Evolutionary conservation across 1,140 invertebrate genomes (phyloP), one percentile per base, ranked within the genome.

Genomic region (Campoletis sonorensis): DNA sequence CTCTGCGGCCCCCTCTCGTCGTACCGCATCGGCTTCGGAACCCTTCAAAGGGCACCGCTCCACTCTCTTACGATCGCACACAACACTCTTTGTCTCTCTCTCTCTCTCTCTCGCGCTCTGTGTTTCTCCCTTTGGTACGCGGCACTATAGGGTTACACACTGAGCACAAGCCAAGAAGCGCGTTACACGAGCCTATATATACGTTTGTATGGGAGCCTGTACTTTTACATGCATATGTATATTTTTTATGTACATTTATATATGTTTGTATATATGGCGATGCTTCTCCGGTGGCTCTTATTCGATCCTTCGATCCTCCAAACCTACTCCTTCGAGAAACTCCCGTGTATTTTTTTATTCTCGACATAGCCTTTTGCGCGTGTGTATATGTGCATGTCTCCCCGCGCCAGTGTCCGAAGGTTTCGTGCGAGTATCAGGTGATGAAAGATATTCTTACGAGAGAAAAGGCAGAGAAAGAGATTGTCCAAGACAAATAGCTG

Each of bases 91-190:
- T 13, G 8, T 33, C 67, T 70, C 67, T 70, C 67, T 70, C 10
- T 70, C 30, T 33, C 67, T 64, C n/a, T n/a, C n/a, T n/a, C n/a
- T n/a, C n/a, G n/a, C n/a, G n/a, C 64, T 30, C 18, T 16, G 11
- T 68, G 8, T 27, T 68, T 68, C 64, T 30, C 10, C 13, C 61
- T 26, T 64, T 64, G 61, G 23, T 64, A 23, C 26, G 67, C 67
- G 67, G 67, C 67, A 70, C 67, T 70, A 70, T 70, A 70, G 67
- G 67, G 67, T 70, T 70, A 70, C 67, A 70, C 67, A 70, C 67
- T 70, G 27, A 30, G 67, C 67, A 70, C 67, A 70, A 70, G 67
- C 67, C 67, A 70, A 70, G 67, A 33, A 70, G 67, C 67, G 67
- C 67, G 67, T 70, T 70, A 70, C 67, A 70, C 67, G 67, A 33